Conservation (phyloP, 2,113 vertebrate genomes). For the Micronycteris hirsuta region DNA sequence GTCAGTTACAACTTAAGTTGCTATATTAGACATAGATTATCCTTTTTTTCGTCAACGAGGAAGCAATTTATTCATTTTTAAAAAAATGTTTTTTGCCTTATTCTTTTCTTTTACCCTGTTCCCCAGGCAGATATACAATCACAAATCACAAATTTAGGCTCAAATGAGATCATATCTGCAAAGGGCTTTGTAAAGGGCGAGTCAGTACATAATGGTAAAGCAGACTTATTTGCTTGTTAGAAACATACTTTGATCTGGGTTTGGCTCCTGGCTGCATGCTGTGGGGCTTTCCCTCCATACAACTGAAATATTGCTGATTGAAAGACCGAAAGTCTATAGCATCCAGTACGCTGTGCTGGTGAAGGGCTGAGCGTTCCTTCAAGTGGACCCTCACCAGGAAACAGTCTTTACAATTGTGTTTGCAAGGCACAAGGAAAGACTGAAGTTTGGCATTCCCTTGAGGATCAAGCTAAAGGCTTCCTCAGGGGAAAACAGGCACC, state of each 20-base stretch:
- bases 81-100: conserved; percentile 60
- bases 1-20: conserved; percentile 70
- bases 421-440: not conserved
- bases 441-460: not conserved
- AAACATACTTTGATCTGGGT: not conserved
- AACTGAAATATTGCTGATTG: not conserved
- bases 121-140: conserved; percentile 50
- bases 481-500: not conserved
- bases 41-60: conserved; percentile 65
- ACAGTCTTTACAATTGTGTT: not conserved
- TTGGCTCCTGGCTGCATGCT: not conserved
- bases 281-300: not conserved
- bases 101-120: conserved; percentile 33
- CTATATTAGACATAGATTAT: conserved; percentile 75
- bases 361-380: not conserved
- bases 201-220: not conserved
- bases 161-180: not conserved
- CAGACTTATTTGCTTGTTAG: not conserved
- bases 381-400: not conserved
- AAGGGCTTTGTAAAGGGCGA: not conserved
- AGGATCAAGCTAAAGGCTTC: not conserved
- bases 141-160: conserved; percentile 53
- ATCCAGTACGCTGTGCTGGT: not conserved
- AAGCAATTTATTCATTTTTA: conserved; percentile 75
- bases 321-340: not conserved